Conservation (phyloP, 53 echinoderm and acorn worm genomes). For the Actinopyga echinites region DNA sequence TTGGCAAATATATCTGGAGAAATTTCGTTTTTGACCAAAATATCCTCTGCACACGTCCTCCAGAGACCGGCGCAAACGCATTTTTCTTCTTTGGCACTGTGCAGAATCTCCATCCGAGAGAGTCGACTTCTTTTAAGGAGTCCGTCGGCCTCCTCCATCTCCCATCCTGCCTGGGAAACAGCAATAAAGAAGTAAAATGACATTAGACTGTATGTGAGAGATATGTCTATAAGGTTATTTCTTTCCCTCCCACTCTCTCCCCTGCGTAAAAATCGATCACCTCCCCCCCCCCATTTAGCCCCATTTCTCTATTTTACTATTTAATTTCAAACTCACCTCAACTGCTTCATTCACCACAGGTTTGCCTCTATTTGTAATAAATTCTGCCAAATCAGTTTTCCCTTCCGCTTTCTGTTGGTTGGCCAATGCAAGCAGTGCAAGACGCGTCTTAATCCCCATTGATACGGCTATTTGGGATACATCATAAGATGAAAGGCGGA, state of each 20-base stretch:
- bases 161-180: conserved; percentile 39
- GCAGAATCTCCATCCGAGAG: conserved; percentile 17
- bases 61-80: conserved; percentile 30
- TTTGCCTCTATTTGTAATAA: conserved; percentile 47
- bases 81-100: not conserved
- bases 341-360: conserved; percentile 45
- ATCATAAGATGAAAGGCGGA: conserved; percentile 8
- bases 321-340: not conserved
- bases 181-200: not conserved
- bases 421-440: conserved; percentile 27
- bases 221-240: not conserved
- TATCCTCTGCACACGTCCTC: conserved; percentile 29
- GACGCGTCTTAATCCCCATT: not conserved
- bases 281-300: not conserved
- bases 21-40: not conserved
- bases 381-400: conserved; percentile 56
- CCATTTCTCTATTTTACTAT: conserved; percentile 27
- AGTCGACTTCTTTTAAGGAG: not conserved
- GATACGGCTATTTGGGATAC: conserved; percentile 7
- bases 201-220: not conserved
- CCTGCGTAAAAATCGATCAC: not conserved
- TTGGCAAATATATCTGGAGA: not conserved
- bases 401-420: conserved; percentile 41
- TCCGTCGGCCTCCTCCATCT: conserved; percentile 26
- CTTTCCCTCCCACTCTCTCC: not conserved